Evolutionary conservation across 2,797 vertebrate species (phyloP).

Genomic region (Rhyacichthys aspro): DNA sequence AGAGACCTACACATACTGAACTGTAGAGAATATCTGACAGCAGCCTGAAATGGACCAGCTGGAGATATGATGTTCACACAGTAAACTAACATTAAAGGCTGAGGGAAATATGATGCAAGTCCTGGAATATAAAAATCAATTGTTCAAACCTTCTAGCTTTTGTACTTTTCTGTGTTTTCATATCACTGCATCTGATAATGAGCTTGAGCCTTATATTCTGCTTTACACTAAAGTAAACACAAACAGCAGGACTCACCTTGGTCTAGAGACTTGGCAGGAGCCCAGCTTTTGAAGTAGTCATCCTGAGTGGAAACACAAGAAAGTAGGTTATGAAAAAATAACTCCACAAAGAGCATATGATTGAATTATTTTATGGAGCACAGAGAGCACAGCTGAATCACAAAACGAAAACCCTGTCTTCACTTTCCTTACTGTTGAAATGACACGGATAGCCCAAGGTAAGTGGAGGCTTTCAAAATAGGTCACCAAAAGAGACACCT

Average conservation of each 20-base stretch:
- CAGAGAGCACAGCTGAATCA: conserved; percentile 17
- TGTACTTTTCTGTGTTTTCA: conserved; percentile 7
- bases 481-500: conserved; percentile 15
- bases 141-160: conserved; percentile 1
- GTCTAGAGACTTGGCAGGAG: conserved; percentile 89
- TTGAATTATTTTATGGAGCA: conserved; percentile 46
- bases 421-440: background rate
- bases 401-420: conserved; percentile 12
- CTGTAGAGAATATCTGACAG: background rate
- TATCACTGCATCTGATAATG: background rate
- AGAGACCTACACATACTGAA: background rate
- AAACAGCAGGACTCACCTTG: conserved; percentile 83
- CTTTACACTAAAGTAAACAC: conserved; percentile 15
- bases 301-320: conserved; percentile 79
- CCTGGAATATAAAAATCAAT: background rate
- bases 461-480: conserved; percentile 13
- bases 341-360: conserved; percentile 22
- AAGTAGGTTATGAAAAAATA: conserved; percentile 41
- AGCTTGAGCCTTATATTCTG: background rate
- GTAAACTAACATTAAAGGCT: background rate
- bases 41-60: background rate
- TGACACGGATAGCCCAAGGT: background rate
- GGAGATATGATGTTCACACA: background rate
- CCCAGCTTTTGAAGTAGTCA: conserved; percentile 97
- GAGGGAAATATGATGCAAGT: background rate